Base-by-base conservation (phyloP, 2,888 invertebrate genomes). In the Phaedon cochleariae region DNA sequence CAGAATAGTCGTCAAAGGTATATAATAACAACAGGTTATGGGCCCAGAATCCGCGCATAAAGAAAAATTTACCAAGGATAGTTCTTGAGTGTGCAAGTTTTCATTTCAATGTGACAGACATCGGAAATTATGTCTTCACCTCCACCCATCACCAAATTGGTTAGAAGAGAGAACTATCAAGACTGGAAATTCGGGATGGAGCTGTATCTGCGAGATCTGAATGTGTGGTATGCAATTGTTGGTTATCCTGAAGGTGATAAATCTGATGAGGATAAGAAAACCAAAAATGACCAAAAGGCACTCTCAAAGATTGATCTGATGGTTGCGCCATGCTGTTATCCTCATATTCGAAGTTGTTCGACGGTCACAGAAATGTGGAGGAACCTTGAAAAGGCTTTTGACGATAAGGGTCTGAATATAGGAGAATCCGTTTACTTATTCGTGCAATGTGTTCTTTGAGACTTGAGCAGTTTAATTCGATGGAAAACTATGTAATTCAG, bases 401-500 rank as follows among this genome's bases (percentile, higher is more conserved):
- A 51, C 10, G 26, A 51, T 51, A 51, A 2, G 4, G 51, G 51
- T n/a, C n/a, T 51, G 26, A 15, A n/a, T n/a, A 22, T 17, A 51
- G 51, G 17, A 51, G 51, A 26, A 26, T 55, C 22, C 46, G 37
- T 12, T 31, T 62, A 15, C 9, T n/a, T n/a, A n/a, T 62, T 4
- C 45, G 62, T 21, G n/a, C 9, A 7, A 3, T 62, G 10, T 15
- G 7, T 3, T 3, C 10, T 17, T 20, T 62, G 12, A 62, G 34
- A 18, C 49, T 62, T 7, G 17, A 31, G 7, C 15, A 55, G 5
- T 62, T 55, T 48, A 20, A 48, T 18, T 34, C 48, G 1, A 62
- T 55, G 62, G 49, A 48, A n/a, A 49, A 15, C 17, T 62, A 62
- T 22, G 48, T 55, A 12, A 55, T 48, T 48, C 49, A 48, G 48